A percentile compares a stretch with the other conserved stretches of the same genome.
phyloP scores from a whole-genome alignment of 2,888 invertebrate species.

The Yponomeuta sedellus region DNA sequence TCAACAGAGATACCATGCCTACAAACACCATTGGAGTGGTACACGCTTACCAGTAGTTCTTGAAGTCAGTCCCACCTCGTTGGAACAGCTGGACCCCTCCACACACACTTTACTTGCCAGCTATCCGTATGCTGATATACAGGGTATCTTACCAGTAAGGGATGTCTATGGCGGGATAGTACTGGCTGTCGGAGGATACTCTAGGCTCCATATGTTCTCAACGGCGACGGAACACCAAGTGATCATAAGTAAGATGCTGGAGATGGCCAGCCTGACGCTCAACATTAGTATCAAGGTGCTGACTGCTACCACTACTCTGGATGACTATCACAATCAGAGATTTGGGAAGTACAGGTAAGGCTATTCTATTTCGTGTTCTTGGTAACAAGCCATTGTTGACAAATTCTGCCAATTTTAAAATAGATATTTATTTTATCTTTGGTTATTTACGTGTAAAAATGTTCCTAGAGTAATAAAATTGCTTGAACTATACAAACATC shows the following conservation, averaged over 20 bases:
- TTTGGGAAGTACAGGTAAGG: slow-evolving; percentile 93
- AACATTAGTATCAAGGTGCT: slow-evolving; percentile 90
- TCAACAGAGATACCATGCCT: slow-evolving; percentile 87
- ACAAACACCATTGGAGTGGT: slow-evolving; percentile 98
- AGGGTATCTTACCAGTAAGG: slow-evolving; percentile 80
- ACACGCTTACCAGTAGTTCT: slow-evolving; percentile 90
- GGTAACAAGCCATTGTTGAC: no score
- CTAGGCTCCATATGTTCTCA: slow-evolving; percentile 93
- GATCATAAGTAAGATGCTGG: slow-evolving; percentile 90
- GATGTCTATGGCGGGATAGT: slow-evolving; percentile 96
- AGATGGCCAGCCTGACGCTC: slow-evolving; percentile 87
- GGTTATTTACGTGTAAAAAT: no score
- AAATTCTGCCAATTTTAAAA: slow-evolving; percentile 10
- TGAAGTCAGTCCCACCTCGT: slow-evolving; percentile 93
- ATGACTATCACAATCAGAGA: slow-evolving; percentile 90
- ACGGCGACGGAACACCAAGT: slow-evolving; percentile 87
- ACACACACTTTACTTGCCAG: slow-evolving; percentile 86
- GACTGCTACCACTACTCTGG: slow-evolving; percentile 84
- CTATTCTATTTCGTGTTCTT: no score
- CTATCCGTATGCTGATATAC: slow-evolving; percentile 66
- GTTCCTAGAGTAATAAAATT: no score
- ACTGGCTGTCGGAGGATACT: slow-evolving; percentile 93
- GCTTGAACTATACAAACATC: no score
- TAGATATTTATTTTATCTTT: not conserved
- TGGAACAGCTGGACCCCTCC: slow-evolving; percentile 94